Evolutionary conservation across 2,113 vertebrate species (phyloP).

Genomic region (Propithecus coquereli): DNA sequence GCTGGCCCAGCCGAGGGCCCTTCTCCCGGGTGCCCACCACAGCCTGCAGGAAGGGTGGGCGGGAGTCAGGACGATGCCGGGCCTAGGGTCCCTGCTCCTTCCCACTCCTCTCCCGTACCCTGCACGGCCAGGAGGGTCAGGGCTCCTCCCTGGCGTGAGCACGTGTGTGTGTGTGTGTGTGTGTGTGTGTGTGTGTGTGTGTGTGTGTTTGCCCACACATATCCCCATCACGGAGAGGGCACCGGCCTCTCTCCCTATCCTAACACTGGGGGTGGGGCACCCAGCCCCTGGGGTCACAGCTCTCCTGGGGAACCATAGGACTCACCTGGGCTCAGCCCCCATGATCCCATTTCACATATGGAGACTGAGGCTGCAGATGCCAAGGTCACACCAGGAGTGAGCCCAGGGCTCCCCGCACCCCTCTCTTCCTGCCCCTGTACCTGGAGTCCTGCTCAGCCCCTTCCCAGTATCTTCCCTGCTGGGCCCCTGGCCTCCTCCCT

Average conservation of each 20-base stretch:
- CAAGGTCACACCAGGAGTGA: background rate
- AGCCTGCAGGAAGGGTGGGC: background rate
- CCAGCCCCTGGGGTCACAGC: too few relatives aligned
- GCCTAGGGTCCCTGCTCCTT: background rate
- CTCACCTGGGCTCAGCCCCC: background rate
- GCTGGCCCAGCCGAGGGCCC: constrained; percentile 25
- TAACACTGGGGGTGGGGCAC: background rate
- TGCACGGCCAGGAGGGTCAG: background rate
- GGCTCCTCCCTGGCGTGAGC: background rate
- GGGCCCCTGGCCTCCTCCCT: background rate
- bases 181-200: too few relatives aligned
- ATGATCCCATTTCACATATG: background rate
- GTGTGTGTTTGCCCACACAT: too few relatives aligned
- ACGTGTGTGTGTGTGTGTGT: rapidly evolving
- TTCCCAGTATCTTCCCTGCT: constrained; percentile 13
- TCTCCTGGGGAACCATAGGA: background rate
- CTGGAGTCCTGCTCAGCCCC: background rate
- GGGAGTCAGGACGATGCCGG: background rate
- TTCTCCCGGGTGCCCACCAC: background rate
- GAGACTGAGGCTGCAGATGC: background rate
- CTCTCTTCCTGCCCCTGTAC: background rate
- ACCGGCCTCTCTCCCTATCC: background rate
- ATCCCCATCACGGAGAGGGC: background rate
- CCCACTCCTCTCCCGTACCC: background rate
- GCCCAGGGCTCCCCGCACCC: background rate